phyloP scores from a whole-genome alignment of 2,888 invertebrate genomes.

The Volucella inanis region DNA sequence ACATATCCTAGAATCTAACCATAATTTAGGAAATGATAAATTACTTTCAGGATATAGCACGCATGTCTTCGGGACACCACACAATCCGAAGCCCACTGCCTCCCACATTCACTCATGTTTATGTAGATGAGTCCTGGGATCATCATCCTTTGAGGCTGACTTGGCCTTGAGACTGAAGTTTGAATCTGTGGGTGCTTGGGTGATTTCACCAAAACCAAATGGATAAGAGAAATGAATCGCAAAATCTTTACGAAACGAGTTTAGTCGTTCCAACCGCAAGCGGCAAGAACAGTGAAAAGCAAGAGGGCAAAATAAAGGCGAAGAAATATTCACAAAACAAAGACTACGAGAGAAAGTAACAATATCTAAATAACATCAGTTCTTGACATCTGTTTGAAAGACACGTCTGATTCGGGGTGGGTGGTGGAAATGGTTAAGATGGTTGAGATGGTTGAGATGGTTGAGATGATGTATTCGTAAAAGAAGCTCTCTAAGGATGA shows the following conservation, averaged over 20 bases:
- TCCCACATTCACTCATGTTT: background rate
- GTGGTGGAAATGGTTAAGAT: no score
- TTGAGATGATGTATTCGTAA: no score
- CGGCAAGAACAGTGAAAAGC: constrained; percentile 1
- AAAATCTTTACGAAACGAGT: constrained; percentile 45
- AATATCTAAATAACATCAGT: constrained; percentile 63
- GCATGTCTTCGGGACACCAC: background rate
- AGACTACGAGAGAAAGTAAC: constrained; percentile 34
- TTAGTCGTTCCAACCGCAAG: constrained; percentile 21
- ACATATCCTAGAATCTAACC: constrained; percentile 57
- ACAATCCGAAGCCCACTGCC: background rate
- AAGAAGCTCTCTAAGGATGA: no score
- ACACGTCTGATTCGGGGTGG: background rate
- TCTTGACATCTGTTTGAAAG: constrained; percentile 60
- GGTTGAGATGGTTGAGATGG: no score
- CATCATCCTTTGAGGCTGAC: constrained; percentile 49
- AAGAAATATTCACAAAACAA: background rate
- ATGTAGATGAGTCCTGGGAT: constrained; percentile 54
- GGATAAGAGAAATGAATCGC: constrained; percentile 61
- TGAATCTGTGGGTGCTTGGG: background rate
- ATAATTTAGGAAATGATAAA: constrained; percentile 74
- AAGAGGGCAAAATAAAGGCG: background rate
- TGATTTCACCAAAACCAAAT: constrained; percentile 16
- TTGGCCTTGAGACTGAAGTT: constrained; percentile 29
- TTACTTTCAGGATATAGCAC: constrained; percentile 61